Base-by-base conservation (phyloP, 2,797 vertebrate genomes). In the Rachycentron canadum region DNA sequence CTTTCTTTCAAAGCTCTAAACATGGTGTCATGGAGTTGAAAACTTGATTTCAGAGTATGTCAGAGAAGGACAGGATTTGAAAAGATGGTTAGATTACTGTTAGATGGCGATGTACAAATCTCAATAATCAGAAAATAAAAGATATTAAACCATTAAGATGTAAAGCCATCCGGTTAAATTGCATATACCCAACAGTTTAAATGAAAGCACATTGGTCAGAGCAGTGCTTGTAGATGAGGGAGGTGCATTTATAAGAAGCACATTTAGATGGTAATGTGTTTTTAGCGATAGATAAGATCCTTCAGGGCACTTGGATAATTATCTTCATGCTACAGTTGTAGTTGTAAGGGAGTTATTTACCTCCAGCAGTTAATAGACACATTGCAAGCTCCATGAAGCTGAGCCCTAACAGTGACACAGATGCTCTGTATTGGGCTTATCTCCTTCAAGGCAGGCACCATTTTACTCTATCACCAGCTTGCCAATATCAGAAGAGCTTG, bases 251-350 rank as follows among this genome's bases (percentile, higher is more conserved):
- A 9, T 41, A 36, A 58, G 50, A 63, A 45, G 26, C 50, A 49
- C 64, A 70, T 73, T 80, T 36, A 62, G 71, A 75, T 21, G 16
- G 13, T 76, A 58, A 76, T 78, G 78, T 70, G 69, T 55, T 69
- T 69, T 61, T 26, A 71, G 70, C 74, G 69, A 78, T 59, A 66
- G 72, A 73, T 38, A 13, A 59, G 57, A 62, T 76, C 67, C 81
- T 88, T 83, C 69, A 28, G 85, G 84, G 76, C 69, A 64, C 55
- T 64, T 32, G 30, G 78, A 79, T 86, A 81, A 88, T 89, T 81
- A 81, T 86, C 86, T 80, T 59, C 68, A 78, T 74, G 82, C 85
- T 74, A 73, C 73, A 82, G 67, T 82, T 77, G 71, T 77, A 79
- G 80, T 78, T 65, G 69, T 60, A n/a, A 70, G 56, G 10, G 65